A percentile compares a stretch with the other conserved stretches of the same genome.
phyloP scores from a whole-genome alignment of 2,888 invertebrate genomes.

The Hirtodrosophila confusa region DNA sequence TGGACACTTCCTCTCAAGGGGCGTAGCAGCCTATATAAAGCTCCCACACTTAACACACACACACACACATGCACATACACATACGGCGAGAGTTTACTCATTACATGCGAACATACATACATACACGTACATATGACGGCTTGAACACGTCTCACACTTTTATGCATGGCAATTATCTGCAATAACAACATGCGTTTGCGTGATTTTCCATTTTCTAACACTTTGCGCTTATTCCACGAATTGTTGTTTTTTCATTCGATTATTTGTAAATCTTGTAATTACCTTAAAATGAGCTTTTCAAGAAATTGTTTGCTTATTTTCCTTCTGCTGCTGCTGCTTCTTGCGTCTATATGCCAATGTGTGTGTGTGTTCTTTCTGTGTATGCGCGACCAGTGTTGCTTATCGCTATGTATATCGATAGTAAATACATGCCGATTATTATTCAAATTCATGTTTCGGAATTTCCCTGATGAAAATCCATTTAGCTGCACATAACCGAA shows the following conservation, averaged over 20 bases:
- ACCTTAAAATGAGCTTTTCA: constrained; percentile 49
- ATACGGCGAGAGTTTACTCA: constrained; percentile 32
- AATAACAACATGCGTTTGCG: not conserved
- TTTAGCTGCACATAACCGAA: not conserved
- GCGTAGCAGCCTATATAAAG: constrained; percentile 37
- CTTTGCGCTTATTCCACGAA: too few species aligned
- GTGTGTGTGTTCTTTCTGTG: constrained; percentile 25
- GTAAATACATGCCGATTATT: constrained; percentile 32
- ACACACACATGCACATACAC: constrained; percentile 9
- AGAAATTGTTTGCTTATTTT: constrained; percentile 46
- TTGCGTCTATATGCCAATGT: constrained; percentile 25
- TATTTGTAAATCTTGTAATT: constrained; percentile 20
- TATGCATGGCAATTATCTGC: constrained; percentile 10
- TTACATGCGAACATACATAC: not conserved
- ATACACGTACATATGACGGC: constrained; percentile 35
- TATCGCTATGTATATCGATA: constrained; percentile 34
- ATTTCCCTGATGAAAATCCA: constrained; percentile 11
- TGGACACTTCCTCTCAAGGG: constrained; percentile 34
- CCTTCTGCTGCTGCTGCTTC: constrained; percentile 39
- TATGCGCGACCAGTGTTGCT: constrained; percentile 40
- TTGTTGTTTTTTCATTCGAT: not conserved
- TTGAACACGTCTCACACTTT: constrained; percentile 57
- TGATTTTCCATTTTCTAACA: not conserved
- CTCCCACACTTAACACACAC: constrained; percentile 4
- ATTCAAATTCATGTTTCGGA: constrained; percentile 39